These are phyloP conservation scores for Drosophila mayaguana DNA, from an alignment of 2,888 invertebrate genomes.

Conservation along the genomic window DNA sequence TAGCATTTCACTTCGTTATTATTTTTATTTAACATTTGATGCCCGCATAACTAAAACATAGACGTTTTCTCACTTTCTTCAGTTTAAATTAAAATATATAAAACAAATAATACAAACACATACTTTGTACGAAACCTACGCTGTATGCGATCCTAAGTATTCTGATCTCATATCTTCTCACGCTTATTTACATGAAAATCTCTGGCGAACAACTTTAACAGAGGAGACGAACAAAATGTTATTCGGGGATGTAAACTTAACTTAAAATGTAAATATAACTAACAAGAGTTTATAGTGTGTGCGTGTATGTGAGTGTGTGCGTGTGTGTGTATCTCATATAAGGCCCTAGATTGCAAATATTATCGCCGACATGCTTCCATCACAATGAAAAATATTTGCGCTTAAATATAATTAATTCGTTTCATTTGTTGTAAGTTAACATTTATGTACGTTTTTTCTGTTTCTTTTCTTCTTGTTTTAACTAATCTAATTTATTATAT, in stretches of 20 bases:
- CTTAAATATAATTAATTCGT: conserved; percentile 68
- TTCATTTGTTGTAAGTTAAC: conserved; percentile 60
- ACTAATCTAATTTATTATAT: conserved; percentile 71
- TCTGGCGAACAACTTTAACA: conserved; percentile 71
- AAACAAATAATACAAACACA: conserved; percentile 54
- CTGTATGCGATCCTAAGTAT: conserved; percentile 40
- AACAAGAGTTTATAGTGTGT: conserved; percentile 60
- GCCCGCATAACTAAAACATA: conserved; percentile 46
- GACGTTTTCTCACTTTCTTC: conserved; percentile 1
- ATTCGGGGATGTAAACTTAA: conserved; percentile 26
- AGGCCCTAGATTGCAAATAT: conserved; percentile 80
- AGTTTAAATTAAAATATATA: conserved; percentile 42
- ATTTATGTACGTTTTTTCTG: conserved; percentile 52
- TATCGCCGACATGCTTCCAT: conserved; percentile 66
- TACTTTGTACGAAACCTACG: conserved; percentile 32
- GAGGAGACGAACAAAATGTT: conserved; percentile 32
- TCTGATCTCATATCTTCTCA: conserved; percentile 31
- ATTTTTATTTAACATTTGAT: conserved; percentile 68
- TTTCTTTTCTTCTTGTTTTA: conserved; percentile 36
- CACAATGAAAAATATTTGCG: conserved; percentile 76
- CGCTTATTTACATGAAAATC: conserved; percentile 65
- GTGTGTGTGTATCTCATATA: conserved; percentile 74
- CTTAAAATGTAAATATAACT: conserved; percentile 70
- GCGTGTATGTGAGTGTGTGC: conserved; percentile 21
- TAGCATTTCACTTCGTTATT: conserved; percentile 44